Conservation (phyloP, 2,888 invertebrate species). For the Melinopterus prodromus region DNA sequence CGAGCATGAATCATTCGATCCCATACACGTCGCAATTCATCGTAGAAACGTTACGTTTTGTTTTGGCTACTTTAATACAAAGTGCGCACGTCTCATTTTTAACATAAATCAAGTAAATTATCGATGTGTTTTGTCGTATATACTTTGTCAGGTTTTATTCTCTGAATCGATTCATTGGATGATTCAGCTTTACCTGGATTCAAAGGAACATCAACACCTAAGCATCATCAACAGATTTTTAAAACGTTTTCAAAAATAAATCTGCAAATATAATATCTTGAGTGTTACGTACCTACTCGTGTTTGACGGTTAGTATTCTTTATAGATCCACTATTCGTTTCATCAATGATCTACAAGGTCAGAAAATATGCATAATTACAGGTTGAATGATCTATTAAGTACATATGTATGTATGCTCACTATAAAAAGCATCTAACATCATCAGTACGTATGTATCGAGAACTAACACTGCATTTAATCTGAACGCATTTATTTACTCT, state of each 20-base stretch:
- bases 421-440: not conserved
- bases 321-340: not conserved
- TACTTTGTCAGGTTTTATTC: not conserved
- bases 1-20: conserved; percentile 36
- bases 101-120: not conserved
- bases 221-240: too few species aligned
- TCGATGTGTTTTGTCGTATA: not conserved
- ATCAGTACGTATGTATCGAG: not conserved
- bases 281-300: not conserved
- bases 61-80: not conserved
- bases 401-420: not conserved
- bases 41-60: not conserved
- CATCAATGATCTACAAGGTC: conserved; percentile 4
- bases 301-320: not conserved
- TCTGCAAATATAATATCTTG: not conserved
- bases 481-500: not conserved
- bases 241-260: too few species aligned
- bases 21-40: not conserved
- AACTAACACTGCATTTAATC: conserved; percentile 4
- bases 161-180: not conserved
- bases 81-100: not conserved
- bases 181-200: not conserved
- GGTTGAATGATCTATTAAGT: not conserved
- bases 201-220: too few species aligned
- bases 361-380: not conserved